phyloP scores from a whole-genome alignment of 2,113 vertebrate genomes.

The Muntiacus reevesi region DNA sequence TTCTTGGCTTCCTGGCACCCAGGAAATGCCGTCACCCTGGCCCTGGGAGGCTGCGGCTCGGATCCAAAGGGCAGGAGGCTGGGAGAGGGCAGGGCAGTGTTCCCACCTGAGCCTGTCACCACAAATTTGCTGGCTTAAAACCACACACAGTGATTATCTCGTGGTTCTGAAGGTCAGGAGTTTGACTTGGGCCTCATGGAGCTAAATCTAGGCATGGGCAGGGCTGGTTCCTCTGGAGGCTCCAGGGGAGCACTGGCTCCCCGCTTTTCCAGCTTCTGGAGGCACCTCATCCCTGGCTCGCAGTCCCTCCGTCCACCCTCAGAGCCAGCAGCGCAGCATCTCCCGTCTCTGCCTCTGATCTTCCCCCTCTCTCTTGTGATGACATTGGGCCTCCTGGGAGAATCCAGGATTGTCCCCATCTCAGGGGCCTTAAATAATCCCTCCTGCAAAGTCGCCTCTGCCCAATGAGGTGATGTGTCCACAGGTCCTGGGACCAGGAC shows the following conservation, averaged over 20 bases:
- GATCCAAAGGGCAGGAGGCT: not conserved
- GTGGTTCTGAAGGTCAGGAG: not conserved
- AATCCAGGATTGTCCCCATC: not conserved
- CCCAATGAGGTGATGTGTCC: accelerated
- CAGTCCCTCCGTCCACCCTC: accelerated
- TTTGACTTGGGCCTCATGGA: accelerated
- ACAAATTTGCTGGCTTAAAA: not conserved
- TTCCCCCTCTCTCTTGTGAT: not conserved
- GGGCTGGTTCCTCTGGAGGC: not conserved
- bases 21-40: conserved; percentile 65
- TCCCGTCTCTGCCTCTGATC: not conserved
- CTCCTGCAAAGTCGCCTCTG: not conserved
- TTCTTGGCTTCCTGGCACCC: not conserved
- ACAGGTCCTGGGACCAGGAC: not conserved
- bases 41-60: not conserved
- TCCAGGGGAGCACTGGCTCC: accelerated
- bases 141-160: not conserved
- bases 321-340: accelerated
- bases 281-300: accelerated
- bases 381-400: accelerated
- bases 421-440: not conserved
- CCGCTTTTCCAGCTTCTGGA: accelerated
- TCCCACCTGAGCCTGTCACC: accelerated
- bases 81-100: not conserved
- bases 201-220: accelerated